phyloP scores from a whole-genome alignment of 2,888 invertebrate species.

The Noctua pronuba region DNA sequence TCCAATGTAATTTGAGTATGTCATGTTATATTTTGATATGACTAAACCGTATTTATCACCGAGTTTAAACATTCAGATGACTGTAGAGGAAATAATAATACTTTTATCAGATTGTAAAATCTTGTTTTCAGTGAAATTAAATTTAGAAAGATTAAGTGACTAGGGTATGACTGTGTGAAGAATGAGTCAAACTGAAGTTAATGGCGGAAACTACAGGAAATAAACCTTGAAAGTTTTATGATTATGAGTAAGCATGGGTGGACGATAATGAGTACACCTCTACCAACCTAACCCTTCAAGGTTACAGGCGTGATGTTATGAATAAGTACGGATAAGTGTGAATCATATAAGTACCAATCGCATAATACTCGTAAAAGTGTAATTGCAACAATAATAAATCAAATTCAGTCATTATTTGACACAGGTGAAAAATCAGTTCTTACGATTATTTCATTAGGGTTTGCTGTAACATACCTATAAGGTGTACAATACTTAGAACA shows the following conservation, averaged over 20 bases:
- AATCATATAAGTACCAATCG: background rate
- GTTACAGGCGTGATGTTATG: slow-evolving; percentile 8
- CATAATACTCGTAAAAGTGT: background rate
- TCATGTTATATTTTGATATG: background rate
- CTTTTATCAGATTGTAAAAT: slow-evolving; percentile 43
- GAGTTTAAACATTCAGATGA: slow-evolving; percentile 10
- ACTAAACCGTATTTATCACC: background rate
- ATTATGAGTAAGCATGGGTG: slow-evolving; percentile 34
- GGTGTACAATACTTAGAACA: too few relatives aligned
- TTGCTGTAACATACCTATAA: too few relatives aligned
- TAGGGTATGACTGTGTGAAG: slow-evolving; percentile 35
- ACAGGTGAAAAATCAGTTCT: too few relatives aligned
- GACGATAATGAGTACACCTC: background rate
- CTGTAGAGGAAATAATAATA: slow-evolving; percentile 23
- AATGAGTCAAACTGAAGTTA: slow-evolving; percentile 56
- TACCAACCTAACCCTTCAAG: background rate
- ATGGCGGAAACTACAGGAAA: slow-evolving; percentile 18
- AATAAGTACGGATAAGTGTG: slow-evolving; percentile 26
- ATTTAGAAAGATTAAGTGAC: slow-evolving; percentile 51
- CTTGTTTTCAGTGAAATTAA: slow-evolving; percentile 11
- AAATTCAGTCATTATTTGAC: too few relatives aligned
- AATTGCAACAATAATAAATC: background rate
- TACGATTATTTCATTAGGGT: too few relatives aligned
- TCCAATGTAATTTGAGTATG: background rate
- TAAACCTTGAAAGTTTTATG: slow-evolving; percentile 49